Conservation (phyloP, 2,888 invertebrate species). For the Caenorhabditis sp. region DNA sequence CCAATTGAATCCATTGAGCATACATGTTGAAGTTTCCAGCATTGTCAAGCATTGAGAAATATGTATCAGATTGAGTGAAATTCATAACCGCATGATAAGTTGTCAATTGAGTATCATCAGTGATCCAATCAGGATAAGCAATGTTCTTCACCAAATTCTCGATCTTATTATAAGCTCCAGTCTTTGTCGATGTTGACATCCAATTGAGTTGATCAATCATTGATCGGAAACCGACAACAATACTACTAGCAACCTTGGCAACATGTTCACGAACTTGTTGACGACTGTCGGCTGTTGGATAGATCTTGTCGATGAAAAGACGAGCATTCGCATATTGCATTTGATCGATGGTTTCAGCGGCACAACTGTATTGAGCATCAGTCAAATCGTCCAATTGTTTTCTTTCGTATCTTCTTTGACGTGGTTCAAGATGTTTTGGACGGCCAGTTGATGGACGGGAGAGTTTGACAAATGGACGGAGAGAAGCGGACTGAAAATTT, state of each 20-base stretch:
- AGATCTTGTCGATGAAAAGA: slow-evolving; percentile 60
- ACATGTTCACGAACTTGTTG: slow-evolving; percentile 53
- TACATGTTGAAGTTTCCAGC: slow-evolving; percentile 38
- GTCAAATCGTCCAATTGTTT: slow-evolving; percentile 20
- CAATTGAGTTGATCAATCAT: slow-evolving; percentile 66
- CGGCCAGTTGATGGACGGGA: slow-evolving; percentile 21
- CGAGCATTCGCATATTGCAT: slow-evolving; percentile 63
- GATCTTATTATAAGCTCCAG: slow-evolving; percentile 62
- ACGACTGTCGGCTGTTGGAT: slow-evolving; percentile 41
- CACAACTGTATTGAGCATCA: slow-evolving; percentile 41
- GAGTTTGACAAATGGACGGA: slow-evolving; percentile 18
- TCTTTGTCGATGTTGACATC: slow-evolving; percentile 61
- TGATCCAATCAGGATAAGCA: slow-evolving; percentile 63
- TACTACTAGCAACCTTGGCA: slow-evolving; percentile 50
- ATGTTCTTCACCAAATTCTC: slow-evolving; percentile 64
- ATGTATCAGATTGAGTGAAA: slow-evolving; percentile 29
- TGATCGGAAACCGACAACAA: slow-evolving; percentile 57
- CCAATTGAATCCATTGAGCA: slow-evolving; percentile 35
- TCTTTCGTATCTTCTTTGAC: slow-evolving; percentile 14
- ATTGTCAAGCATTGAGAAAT: slow-evolving; percentile 39
- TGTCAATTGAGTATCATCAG: slow-evolving; percentile 49
- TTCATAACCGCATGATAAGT: slow-evolving; percentile 48
- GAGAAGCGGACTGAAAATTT: slow-evolving; percentile 8
- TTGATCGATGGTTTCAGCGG: slow-evolving; percentile 44
- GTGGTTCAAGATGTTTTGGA: slow-evolving; percentile 21